Conservation (phyloP, 2,113 vertebrate genomes). For the Syngnathus floridae region DNA sequence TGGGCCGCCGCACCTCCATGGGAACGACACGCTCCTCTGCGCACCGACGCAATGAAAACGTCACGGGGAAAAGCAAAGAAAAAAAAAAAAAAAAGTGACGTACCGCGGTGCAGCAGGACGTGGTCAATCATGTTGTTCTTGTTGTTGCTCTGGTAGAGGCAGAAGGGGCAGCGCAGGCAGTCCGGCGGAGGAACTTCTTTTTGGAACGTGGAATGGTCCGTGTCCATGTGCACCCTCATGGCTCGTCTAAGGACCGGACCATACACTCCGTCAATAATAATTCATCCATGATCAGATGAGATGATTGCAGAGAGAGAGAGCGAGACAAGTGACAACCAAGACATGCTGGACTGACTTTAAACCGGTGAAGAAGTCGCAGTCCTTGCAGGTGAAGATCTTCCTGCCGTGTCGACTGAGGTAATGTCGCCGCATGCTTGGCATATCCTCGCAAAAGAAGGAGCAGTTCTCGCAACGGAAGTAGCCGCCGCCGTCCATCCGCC, state of each 20-base stretch:
- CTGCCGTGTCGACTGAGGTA: slow-evolving; percentile 85
- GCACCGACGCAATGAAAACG: too few species aligned
- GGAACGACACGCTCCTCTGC: slow-evolving; percentile 56
- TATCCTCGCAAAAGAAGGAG: slow-evolving; percentile 81
- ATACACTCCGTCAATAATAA: too few species aligned
- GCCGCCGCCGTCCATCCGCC: slow-evolving; percentile 60
- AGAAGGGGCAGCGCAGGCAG: slow-evolving; percentile 55
- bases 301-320: too few species aligned
- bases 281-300: too few species aligned
- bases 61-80: too few species aligned
- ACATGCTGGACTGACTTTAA: slow-evolving; percentile 73
- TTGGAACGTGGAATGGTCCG: slow-evolving; percentile 30
- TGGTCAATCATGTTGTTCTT: slow-evolving; percentile 65
- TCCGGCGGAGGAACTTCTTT: slow-evolving; percentile 24
- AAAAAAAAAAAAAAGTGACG: not conserved
- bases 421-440: slow-evolving; percentile 83
- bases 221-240: slow-evolving; percentile 44
- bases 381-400: slow-evolving; percentile 86
- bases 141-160: slow-evolving; percentile 60
- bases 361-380: slow-evolving; percentile 84
- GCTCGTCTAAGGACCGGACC: slow-evolving; percentile 31
- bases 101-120: slow-evolving; percentile 58
- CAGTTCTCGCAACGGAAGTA: slow-evolving; percentile 86
- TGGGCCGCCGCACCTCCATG: slow-evolving; percentile 49
- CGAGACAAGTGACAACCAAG: too few species aligned